These are phyloP conservation scores for Epizoanthus scotinus DNA, from an alignment of 92 coral and sea anemone genomes.

Conservation along the genomic window DNA sequence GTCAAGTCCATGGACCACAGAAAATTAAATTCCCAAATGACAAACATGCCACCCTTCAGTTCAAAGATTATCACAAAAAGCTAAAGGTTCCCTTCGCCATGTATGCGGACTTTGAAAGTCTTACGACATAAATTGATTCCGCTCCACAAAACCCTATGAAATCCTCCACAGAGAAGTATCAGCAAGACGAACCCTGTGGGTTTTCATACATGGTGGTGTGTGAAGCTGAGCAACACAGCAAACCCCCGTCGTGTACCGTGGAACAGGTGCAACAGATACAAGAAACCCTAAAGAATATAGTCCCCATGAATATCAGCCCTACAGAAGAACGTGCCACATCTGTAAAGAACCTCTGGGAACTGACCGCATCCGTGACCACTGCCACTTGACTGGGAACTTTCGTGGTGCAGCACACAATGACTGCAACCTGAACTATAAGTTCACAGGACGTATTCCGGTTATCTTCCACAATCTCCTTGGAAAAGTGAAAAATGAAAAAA, in stretches of 20 bases:
- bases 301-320: constrained; percentile 39
- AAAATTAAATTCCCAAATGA: constrained; percentile 45
- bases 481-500: constrained; percentile 44
- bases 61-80: constrained; percentile 47
- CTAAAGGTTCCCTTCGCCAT: constrained; percentile 42
- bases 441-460: constrained; percentile 53
- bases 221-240: no score
- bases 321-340: neutral
- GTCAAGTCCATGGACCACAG: constrained; percentile 44
- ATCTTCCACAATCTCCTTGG: constrained; percentile 49
- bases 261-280: constrained; percentile 13
- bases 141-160: neutral
- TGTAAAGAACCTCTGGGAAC: neutral
- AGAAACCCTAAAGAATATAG: constrained; percentile 29
- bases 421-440: constrained; percentile 43
- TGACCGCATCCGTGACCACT: constrained; percentile 32
- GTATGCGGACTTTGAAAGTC: no score
- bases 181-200: no score
- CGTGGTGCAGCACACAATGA: constrained; percentile 45
- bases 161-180: no score
- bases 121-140: constrained; percentile 8
- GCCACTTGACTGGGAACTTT: constrained; percentile 43
- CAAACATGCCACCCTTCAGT: constrained; percentile 28
- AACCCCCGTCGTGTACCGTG: constrained; percentile 48
- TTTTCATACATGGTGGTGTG: no score